A percentile compares a stretch with the other conserved stretches of the same genome.
These are phyloP conservation scores for Camponotus vicinus DNA, from an alignment of 1,140 invertebrate genomes.

Conservation along the genomic window DNA sequence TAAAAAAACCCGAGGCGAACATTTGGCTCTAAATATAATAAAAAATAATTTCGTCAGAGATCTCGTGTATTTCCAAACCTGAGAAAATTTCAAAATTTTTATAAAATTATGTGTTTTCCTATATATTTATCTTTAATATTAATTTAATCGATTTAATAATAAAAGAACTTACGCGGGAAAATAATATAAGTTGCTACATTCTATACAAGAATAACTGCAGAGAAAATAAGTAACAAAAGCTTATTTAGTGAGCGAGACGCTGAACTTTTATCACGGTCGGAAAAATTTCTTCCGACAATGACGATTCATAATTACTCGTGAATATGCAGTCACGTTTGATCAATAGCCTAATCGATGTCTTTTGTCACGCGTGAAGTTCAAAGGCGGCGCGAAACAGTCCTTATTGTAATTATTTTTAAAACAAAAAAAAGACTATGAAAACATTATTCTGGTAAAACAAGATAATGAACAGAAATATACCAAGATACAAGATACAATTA, in stretches of 20 bases:
- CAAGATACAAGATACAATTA: not conserved
- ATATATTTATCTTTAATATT: not conserved
- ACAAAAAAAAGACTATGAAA: not conserved
- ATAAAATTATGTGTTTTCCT: not conserved
- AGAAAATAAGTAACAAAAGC: slow-evolving; percentile 15
- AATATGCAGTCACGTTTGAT: slow-evolving; percentile 34
- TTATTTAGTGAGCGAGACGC: not conserved
- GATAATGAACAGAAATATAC: not conserved
- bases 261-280: slow-evolving; percentile 31
- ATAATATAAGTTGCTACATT: not conserved
- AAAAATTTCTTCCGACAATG: slow-evolving; percentile 30
- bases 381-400: slow-evolving; percentile 29
- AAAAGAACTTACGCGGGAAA: not conserved
- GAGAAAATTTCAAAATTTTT: not conserved
- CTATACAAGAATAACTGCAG: not conserved
- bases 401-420: slow-evolving; percentile 32
- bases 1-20: not conserved
- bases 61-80: not conserved
- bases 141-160: not conserved
- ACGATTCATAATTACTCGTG: slow-evolving; percentile 30
- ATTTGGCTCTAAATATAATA: not conserved
- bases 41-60: not conserved
- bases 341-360: slow-evolving; percentile 57
- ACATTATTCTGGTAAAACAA: not conserved
- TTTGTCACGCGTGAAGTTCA: slow-evolving; percentile 47